Percentiles rank a stretch among this genome's conserved stretches.
These are phyloP conservation scores for Scaptomyza montana DNA, from an alignment of 1,140 invertebrate species.

Conservation along the genomic window DNA sequence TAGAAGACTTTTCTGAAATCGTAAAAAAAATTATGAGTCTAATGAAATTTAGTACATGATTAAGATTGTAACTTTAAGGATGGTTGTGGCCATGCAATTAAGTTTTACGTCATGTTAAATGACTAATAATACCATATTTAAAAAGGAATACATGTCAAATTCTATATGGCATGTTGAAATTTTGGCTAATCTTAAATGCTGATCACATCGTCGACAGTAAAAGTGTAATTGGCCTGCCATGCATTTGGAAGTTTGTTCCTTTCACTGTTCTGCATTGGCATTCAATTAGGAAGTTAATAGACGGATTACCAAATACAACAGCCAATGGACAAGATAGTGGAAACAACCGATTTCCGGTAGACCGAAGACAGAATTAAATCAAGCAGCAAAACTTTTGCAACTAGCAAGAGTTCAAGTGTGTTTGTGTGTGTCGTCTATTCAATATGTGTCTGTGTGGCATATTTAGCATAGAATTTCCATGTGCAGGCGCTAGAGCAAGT, in stretches of 20 bases:
- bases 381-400: conserved; percentile 74
- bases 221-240: conserved; percentile 54
- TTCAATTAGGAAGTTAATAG: conserved; percentile 75
- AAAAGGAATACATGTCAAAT: conserved; percentile 41
- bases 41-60: no score
- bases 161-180: conserved; percentile 61
- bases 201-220: conserved; percentile 52
- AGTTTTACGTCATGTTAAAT: no score
- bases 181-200: conserved; percentile 47
- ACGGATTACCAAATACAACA: conserved; percentile 52
- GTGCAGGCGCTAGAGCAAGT: conserved; percentile 52
- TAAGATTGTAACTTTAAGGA: no score
- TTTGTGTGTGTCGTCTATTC: conserved; percentile 21
- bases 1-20: no score
- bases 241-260: conserved; percentile 29
- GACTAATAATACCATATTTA: conserved; percentile 1
- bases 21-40: no score
- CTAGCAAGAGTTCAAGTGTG: conserved; percentile 39
- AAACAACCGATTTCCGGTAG: conserved; percentile 67
- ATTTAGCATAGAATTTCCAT: conserved; percentile 62
- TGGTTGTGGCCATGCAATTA: no score
- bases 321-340: conserved; percentile 40
- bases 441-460: conserved; percentile 15
- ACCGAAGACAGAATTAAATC: conserved; percentile 62
- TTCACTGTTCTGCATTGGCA: conserved; percentile 43